phyloP scores from a whole-genome alignment of 2,888 invertebrate genomes.

The Machimus atricapillus region DNA sequence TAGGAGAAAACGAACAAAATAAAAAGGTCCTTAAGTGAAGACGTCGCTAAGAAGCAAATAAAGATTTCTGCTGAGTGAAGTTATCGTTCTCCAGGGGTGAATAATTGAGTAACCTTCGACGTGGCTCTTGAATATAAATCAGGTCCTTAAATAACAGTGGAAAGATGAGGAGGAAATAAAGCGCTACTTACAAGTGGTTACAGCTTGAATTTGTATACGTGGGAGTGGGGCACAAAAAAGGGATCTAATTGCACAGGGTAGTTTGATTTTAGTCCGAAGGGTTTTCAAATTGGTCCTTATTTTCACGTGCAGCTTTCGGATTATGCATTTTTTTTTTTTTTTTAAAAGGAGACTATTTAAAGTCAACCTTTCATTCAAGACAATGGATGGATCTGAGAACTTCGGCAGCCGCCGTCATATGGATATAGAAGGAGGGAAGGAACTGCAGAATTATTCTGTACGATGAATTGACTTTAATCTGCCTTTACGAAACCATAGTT shows the following conservation, averaged over 20 bases:
- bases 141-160: not conserved
- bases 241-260: not conserved
- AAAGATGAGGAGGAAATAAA: not conserved
- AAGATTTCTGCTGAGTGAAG: not conserved
- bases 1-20: not conserved
- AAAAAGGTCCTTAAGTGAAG: not conserved
- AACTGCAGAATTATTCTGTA: not conserved
- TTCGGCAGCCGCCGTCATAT: not conserved
- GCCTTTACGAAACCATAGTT: not conserved
- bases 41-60: not conserved
- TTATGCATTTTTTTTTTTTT: not conserved
- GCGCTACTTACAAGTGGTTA: not conserved
- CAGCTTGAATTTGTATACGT: not conserved
- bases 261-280: not conserved
- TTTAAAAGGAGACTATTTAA: not conserved
- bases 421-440: not conserved
- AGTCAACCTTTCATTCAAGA: not conserved
- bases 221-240: not conserved
- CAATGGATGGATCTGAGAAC: not conserved
- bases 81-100: constrained; percentile 8
- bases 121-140: constrained; percentile 7
- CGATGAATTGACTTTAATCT: not conserved
- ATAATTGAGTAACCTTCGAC: constrained; percentile 16
- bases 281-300: not conserved
- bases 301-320: not conserved